Conservation (phyloP, 2,888 invertebrate genomes). For the Brassicogethes aeneus region DNA sequence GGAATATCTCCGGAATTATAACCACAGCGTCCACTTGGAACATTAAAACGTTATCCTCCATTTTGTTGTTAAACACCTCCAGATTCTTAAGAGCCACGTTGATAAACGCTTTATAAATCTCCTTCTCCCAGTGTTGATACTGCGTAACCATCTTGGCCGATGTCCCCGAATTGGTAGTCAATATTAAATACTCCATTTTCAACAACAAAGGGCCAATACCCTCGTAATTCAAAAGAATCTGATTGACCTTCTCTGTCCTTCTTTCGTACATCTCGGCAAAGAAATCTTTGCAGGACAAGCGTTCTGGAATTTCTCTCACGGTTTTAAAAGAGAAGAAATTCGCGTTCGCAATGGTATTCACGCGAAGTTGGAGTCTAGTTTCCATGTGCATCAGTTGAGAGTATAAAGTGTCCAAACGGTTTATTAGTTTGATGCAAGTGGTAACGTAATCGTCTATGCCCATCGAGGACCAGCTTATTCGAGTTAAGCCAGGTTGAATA, state of each 20-base stretch:
- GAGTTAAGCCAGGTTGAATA: conserved; percentile 70
- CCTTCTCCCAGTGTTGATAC: conserved; percentile 75
- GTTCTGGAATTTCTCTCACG: conserved; percentile 18
- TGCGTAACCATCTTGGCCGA: conserved; percentile 66
- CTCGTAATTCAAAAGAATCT: conserved; percentile 64
- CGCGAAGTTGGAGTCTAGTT: conserved; percentile 49
- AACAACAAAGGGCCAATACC: conserved; percentile 73
- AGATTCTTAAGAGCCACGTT: conserved; percentile 64
- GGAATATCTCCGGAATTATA: conserved; percentile 63
- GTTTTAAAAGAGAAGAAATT: conserved; percentile 47
- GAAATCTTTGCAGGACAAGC: conserved; percentile 47
- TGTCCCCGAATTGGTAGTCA: conserved; percentile 68
- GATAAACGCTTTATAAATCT: conserved; percentile 60
- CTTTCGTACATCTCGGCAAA: conserved; percentile 62
- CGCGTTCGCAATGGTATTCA: conserved; percentile 47
- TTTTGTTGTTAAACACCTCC: conserved; percentile 52
- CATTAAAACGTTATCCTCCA: conserved; percentile 47
- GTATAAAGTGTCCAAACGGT: conserved; percentile 55
- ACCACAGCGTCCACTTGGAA: conserved; percentile 75
- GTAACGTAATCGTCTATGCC: conserved; percentile 67
- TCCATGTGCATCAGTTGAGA: conserved; percentile 62
- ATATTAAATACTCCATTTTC: conserved; percentile 77
- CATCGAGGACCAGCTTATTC: conserved; percentile 81
- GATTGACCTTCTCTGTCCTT: conserved; percentile 58
- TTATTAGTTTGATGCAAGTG: conserved; percentile 47